A percentile compares a stretch with the other conserved stretches of the same genome.
phyloP scores from a whole-genome alignment of 1,140 invertebrate genomes.

The Ceratina calcarata region DNA sequence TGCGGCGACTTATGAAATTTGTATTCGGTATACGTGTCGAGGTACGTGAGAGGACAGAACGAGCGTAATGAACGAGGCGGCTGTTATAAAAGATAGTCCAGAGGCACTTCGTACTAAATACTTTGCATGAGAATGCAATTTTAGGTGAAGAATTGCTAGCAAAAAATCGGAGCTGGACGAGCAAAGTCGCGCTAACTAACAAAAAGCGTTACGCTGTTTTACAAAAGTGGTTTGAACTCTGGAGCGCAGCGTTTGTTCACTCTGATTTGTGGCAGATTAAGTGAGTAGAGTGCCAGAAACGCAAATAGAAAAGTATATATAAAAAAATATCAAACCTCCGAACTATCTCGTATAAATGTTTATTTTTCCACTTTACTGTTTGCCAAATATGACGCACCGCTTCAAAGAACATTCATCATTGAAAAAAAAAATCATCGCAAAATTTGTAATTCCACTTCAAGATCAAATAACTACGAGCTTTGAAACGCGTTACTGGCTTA shows the following conservation, averaged over 20 bases:
- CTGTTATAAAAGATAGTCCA: background rate
- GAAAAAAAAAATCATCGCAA: background rate
- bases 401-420: background rate
- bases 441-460: too few species aligned
- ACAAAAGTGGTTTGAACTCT: background rate
- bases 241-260: too few species aligned
- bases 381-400: background rate
- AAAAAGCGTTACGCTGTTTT: background rate
- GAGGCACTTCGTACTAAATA: background rate
- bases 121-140: too few species aligned
- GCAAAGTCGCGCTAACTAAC: background rate
- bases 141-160: background rate
- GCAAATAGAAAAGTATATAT: too few species aligned
- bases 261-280: background rate
- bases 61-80: slow-evolving; percentile 4
- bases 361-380: background rate
- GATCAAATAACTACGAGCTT: too few species aligned
- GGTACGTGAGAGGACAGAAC: background rate
- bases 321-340: background rate
- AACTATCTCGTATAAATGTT: background rate
- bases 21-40: background rate
- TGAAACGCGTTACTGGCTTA: too few species aligned
- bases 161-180: background rate
- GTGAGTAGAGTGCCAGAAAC: background rate
- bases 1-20: background rate